A percentile compares a stretch with the other conserved stretches of the same genome.
Evolutionary conservation across 2,888 invertebrate genomes (phyloP).

Genomic region (Drosophila nigritarsus): DNA sequence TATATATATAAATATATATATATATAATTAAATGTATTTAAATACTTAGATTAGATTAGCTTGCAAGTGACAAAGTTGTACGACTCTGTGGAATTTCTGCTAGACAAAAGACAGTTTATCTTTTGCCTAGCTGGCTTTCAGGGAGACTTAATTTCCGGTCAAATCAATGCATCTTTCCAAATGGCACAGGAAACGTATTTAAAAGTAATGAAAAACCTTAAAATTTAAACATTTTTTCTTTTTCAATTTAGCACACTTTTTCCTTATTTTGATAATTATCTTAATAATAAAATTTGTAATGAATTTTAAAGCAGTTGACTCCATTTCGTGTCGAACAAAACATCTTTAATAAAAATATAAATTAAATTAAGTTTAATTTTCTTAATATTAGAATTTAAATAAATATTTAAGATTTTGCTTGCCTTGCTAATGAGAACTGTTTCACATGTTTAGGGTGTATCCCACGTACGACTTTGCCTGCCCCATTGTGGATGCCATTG

Average conservation of each 20-base stretch:
- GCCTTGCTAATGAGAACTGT: background rate
- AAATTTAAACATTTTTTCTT: too few relatives aligned
- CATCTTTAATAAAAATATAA: too few relatives aligned
- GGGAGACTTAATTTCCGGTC: background rate
- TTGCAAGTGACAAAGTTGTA: background rate
- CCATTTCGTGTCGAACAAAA: too few relatives aligned
- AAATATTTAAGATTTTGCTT: too few relatives aligned
- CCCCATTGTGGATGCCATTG: slow-evolving; percentile 98
- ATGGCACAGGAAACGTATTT: too few relatives aligned
- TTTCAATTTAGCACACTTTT: too few relatives aligned
- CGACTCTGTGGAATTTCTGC: background rate
- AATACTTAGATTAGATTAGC: background rate
- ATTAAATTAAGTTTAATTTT: too few relatives aligned
- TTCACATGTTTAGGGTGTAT: slow-evolving; percentile 90
- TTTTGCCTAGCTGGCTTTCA: background rate
- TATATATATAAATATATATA: background rate
- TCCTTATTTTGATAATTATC: too few relatives aligned
- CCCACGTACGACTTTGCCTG: slow-evolving; percentile 99
- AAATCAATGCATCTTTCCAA: background rate
- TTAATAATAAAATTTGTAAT: too few relatives aligned
- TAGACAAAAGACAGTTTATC: background rate
- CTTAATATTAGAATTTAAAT: too few relatives aligned
- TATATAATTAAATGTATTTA: background rate
- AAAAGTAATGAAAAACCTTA: too few relatives aligned
- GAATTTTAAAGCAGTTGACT: too few relatives aligned